Evolutionary conservation across 2,113 vertebrate genomes (phyloP).

Genomic region (Rhea americana): DNA sequence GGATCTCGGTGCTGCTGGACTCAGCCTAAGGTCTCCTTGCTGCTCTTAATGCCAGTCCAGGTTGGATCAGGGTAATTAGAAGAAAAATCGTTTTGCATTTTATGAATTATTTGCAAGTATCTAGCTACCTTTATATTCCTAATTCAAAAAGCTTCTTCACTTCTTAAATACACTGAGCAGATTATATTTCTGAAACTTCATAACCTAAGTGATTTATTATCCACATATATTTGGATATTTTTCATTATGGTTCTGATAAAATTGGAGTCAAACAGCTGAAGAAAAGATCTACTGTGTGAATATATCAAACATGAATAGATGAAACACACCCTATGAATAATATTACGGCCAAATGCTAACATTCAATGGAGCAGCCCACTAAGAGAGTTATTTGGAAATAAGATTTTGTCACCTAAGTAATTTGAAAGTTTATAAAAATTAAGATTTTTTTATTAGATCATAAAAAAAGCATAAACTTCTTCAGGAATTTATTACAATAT

Average conservation of each 20-base stretch:
- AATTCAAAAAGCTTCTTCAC: neutral
- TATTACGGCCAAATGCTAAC: neutral
- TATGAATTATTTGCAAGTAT: neutral
- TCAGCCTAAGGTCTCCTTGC: neutral
- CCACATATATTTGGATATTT: conserved; percentile 7
- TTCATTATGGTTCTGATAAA: neutral
- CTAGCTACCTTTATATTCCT: neutral
- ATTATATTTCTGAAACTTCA: neutral
- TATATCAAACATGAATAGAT: conserved; percentile 18
- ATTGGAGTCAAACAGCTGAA: neutral
- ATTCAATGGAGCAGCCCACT: neutral
- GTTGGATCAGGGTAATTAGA: accelerated
- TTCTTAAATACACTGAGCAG: neutral
- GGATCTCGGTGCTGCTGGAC: accelerated
- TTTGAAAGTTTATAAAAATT: neutral
- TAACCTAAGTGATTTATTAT: conserved; percentile 18
- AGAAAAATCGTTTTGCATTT: neutral
- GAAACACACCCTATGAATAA: neutral
- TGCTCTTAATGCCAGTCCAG: too few relatives aligned
- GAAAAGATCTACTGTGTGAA: neutral
- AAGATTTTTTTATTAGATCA: neutral
- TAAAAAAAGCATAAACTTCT: neutral
- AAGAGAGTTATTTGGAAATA: neutral
- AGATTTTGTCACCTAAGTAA: neutral
- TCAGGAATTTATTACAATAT: neutral